Evolutionary conservation across 1,140 invertebrate genomes (phyloP).

Genomic region (Scaptomyza graminum): DNA sequence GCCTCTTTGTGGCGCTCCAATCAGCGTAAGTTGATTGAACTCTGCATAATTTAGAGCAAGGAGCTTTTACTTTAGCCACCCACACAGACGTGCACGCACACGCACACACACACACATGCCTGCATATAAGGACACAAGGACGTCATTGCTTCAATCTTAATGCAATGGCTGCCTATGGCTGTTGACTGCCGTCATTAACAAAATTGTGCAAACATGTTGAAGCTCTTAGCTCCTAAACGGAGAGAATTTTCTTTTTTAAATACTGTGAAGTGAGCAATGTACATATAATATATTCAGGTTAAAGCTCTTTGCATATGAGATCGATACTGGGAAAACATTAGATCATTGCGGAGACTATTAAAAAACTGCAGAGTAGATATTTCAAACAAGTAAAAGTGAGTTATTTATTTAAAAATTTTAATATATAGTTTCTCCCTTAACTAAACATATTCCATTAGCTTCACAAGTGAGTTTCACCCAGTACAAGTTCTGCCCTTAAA

Average conservation of each 20-base stretch:
- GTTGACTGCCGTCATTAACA: constrained; percentile 52
- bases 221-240: constrained; percentile 1
- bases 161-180: constrained; percentile 23
- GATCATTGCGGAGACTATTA: not conserved
- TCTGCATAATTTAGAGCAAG: constrained; percentile 56
- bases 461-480: constrained; percentile 16
- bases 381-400: too few relatives aligned
- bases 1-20: constrained; percentile 58
- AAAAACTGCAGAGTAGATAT: too few relatives aligned
- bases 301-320: not conserved
- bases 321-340: not conserved
- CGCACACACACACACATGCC: too few relatives aligned
- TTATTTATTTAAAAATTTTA: too few relatives aligned
- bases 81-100: constrained; percentile 2
- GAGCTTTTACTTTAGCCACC: not conserved
- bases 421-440: too few relatives aligned
- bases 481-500: constrained; percentile 19
- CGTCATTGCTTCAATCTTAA: constrained; percentile 12
- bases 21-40: constrained; percentile 67
- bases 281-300: constrained; percentile 7
- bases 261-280: constrained; percentile 27
- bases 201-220: constrained; percentile 48
- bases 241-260: constrained; percentile 40
- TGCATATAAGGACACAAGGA: constrained; percentile 13
- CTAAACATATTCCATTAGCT: not conserved